A percentile compares a stretch with the other conserved stretches of the same genome.
Evolutionary conservation across 2,797 vertebrate genomes (phyloP).

Genomic region (Diceros bicornis): DNA sequence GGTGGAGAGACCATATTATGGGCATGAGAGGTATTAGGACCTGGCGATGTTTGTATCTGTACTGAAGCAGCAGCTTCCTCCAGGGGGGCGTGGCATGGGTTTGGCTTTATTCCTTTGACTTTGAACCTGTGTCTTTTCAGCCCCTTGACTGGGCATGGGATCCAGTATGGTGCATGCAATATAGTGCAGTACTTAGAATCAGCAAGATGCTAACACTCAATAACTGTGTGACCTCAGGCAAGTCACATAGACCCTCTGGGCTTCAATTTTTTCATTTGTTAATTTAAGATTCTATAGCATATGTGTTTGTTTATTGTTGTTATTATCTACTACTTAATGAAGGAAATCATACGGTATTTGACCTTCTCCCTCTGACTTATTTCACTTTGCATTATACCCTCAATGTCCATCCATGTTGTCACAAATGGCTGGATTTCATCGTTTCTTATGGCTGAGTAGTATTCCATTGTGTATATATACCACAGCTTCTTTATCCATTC

Average conservation of each 20-base stretch:
- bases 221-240: neutral
- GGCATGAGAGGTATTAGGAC: neutral
- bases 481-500: no score
- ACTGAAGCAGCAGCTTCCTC: neutral
- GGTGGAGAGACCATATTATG: neutral
- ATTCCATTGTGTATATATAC: no score
- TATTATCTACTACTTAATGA: no score
- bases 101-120: slow-evolving; percentile 19
- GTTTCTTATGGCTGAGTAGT: no score
- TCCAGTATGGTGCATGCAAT: no score
- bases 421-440: no score
- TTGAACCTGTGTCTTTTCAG: neutral
- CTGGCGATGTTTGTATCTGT: neutral
- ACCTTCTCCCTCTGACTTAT: no score
- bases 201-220: neutral
- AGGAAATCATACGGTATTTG: no score
- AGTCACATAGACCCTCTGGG: neutral
- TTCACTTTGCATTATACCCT: no score
- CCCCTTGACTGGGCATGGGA: neutral
- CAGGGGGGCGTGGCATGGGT: neutral
- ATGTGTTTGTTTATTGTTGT: no score
- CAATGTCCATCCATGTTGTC: no score
- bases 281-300: neutral
- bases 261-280: neutral
- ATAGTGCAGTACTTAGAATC: neutral